Evolutionary conservation across 2,888 invertebrate species (phyloP), one percentile per base, ranked within the genome.

Genomic region (Acleris sparsana): DNA sequence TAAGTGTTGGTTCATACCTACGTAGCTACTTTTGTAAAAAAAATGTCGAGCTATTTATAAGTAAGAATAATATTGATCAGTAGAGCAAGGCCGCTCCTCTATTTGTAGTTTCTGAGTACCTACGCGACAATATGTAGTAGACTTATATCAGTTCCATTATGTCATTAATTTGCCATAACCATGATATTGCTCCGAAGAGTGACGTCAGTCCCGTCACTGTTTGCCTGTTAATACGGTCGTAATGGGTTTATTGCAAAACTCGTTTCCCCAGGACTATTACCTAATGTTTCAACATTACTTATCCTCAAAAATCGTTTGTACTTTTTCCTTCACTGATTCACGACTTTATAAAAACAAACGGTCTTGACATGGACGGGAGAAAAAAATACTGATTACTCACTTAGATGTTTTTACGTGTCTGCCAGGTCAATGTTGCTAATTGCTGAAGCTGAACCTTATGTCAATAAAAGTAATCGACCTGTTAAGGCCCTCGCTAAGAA

Each of bases 391-490:
- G 57, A 46, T 57, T 57, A 46, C 49, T 55, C 43, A n/a, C 20
- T 9, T 22, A 11, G 33, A 39, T 53, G 59, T 43, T 53, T 64
- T 64, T 53, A 7, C 9, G 39, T 22, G 53, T 43, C 39, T 22
- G 29, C 29, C 33, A 46, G 67, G 55, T 63, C 67, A 67, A 63
- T 60, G 67, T 60, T 44, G 20, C 43, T 39, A 56, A 53, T 62
- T 39, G 60, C 25, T 60, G n/a, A 52, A 60, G 60, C 52, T 25
- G 60, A 60, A 60, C 52, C 43, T 20, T 29, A 4, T 53, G 7
- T 3, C n/a, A 39, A 44, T 16, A 44, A 44, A 44, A 44, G n/a
- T 44, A 44, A 46, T 46, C 46, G 17, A 46, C 46, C 16, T 44
- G 5, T n/a, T 46, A 46, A 46, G 5, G 16, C 17, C 5, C 17